Evolutionary conservation across 1,140 invertebrate species (phyloP), one percentile per base, ranked within the genome.

Genomic region (Protaetia brevitarsis): DNA sequence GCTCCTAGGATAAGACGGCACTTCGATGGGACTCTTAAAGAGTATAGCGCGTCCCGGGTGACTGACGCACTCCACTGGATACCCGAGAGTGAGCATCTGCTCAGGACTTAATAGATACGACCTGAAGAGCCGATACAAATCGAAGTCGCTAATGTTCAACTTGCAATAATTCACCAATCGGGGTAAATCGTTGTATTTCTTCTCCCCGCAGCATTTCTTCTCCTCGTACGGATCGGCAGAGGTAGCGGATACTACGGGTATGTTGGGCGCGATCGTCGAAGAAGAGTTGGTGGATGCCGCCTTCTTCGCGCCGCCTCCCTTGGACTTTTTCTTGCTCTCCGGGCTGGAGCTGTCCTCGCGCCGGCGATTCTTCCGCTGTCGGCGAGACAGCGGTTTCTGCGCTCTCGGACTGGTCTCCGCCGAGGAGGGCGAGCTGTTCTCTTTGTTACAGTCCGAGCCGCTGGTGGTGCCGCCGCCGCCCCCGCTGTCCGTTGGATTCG

Each of bases 41-140:
- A 91, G 84, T 31, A 89, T 81, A 0, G 85, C 87, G 68, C 80
- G 80, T 1, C 84, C 84, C 1, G 85, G 82, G 30, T 84, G 82
- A 0, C 82, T 75, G 7, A 81, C 81, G 61, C 85, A 83, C 30
- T 87, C 83, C 0, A 90, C 74, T 0, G 93, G 93, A 75, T 86
- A 95, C 0, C 91, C 91, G 64, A 91, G 82, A 3, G 85, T 80
- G 11, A 83, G 79, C 64, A 94, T 79, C 61, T 91, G 83, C 28
- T 88, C 83, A 1, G 82, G 79, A 2, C 82, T 82, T 21, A 94
- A 78, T 0, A 88, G 70, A 75, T 93, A 90, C 8, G 78, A 78
- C 0, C 78, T 77, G 19, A 91, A 70, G 7, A 82, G 73, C 4
- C 81, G 63, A 6, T 77, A 74, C 10, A 87, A 41, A 1, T 74